Evolutionary conservation across 2,797 vertebrate species (phyloP), one percentile per base, ranked within the genome.

Genomic region (Tangara arthus): DNA sequence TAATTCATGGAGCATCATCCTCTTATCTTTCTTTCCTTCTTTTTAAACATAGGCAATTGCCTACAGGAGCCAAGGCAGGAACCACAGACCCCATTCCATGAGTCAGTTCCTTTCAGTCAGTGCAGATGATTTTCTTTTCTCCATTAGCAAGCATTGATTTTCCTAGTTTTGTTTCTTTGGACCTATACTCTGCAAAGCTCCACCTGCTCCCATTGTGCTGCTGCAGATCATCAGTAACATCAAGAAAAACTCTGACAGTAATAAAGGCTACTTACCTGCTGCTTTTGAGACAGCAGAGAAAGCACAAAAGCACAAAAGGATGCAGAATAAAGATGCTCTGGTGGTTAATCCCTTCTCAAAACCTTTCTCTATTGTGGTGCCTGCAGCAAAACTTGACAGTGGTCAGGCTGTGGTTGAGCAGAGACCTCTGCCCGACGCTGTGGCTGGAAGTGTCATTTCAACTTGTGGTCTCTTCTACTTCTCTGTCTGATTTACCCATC

Each of bases 101-200:
- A 94, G 78, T 90, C 76, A 76, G 83, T 90, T 94, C 70, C 35
- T 90, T 95, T 82, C 59, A 57, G 49, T 81, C 60, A 57, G 53
- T 91, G 81, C 59, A 82, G 90, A 63, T 90, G 78, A 85, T 52
- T 71, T 60, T 70, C 64, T 65, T 85, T 76, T 70, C 53, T 68
- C 59, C 21, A 18, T 90, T 94, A 88, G 64, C 60, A 90, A 93
- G 91, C 89, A 96, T 92, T 81, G 96, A 97, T 97, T 97, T 97
- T 96, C 85, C 83, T 91, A 75, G 89, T 86, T 90, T 94, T 89
- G 76, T 95, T 96, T 97, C 78, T 93, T 90, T 89, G 92, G 91
- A 95, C 84, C 69, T 94, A 80, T 91, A 70, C 84, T 94, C 39
- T 47, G 66, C 76, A 70, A 95, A 92, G 89, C 80, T 76, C 75